Evolutionary conservation across 53 echinoderm and acorn worm species (phyloP).

Genomic region (Holothuria leucospilota): DNA sequence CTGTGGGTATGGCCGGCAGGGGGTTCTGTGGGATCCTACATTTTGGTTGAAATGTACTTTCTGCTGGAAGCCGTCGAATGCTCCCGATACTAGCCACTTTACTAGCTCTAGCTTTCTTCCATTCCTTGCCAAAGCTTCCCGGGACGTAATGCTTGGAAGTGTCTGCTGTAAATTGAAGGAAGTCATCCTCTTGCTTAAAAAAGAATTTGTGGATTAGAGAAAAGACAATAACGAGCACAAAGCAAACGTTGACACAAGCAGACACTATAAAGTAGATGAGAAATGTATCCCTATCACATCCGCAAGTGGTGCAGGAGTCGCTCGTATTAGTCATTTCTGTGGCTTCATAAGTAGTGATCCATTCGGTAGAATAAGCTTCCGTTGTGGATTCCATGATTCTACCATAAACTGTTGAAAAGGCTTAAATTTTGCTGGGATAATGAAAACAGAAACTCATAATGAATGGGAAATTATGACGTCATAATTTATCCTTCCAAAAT

Average conservation of each 20-base stretch:
- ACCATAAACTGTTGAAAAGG: too few relatives aligned
- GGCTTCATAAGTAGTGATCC: too few relatives aligned
- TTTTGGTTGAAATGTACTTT: conserved; percentile 34
- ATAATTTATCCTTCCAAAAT: too few relatives aligned
- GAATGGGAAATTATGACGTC: too few relatives aligned
- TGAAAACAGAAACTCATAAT: too few relatives aligned
- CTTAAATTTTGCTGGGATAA: too few relatives aligned
- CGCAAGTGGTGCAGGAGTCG: too few relatives aligned
- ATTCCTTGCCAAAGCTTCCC: conserved; percentile 3
- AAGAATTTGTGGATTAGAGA: neutral
- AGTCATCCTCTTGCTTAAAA: neutral
- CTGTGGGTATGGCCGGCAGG: conserved; percentile 19
- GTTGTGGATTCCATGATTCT: too few relatives aligned
- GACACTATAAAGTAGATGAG: neutral
- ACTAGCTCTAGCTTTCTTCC: neutral
- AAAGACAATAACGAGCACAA: neutral
- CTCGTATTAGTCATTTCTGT: too few relatives aligned
- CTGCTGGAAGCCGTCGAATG: conserved; percentile 18
- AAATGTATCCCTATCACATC: too few relatives aligned
- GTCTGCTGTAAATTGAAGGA: neutral
- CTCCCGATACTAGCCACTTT: conserved; percentile 7
- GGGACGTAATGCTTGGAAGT: conserved; percentile 30
- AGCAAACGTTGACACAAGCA: neutral
- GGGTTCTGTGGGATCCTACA: conserved; percentile 19
- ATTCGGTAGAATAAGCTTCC: too few relatives aligned